A percentile compares a stretch with the other conserved stretches of the same genome.
phyloP scores from a whole-genome alignment of 2,888 invertebrate genomes.

The Tipula helvola region DNA sequence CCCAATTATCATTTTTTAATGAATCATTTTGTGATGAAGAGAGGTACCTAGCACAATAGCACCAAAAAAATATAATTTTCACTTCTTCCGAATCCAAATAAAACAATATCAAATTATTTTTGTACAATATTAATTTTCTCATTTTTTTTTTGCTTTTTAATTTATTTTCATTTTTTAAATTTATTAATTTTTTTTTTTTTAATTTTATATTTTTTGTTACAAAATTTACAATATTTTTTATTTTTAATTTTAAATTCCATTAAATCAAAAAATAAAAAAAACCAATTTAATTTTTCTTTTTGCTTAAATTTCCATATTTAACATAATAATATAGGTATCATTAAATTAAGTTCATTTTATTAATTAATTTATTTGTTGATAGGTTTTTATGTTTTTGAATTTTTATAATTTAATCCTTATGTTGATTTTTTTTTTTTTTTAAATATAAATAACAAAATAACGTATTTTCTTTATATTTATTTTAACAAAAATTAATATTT shows the following conservation, averaged over 20 bases:
- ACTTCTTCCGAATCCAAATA: background rate
- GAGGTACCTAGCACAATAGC: background rate
- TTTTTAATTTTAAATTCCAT: background rate
- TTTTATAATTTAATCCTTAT: background rate
- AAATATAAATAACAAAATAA: background rate
- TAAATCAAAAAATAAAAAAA: background rate
- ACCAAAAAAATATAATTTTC: background rate
- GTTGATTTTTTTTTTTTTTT: background rate
- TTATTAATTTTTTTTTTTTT: background rate
- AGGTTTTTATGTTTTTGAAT: background rate
- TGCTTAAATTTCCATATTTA: background rate
- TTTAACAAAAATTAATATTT: background rate
- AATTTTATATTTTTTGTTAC: background rate
- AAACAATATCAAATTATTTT: background rate
- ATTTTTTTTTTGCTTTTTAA: background rate
- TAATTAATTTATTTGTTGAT: background rate
- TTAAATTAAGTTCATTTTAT: background rate
- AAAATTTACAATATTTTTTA: slow-evolving; percentile 1
- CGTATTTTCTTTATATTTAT: background rate
- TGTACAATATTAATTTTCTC: background rate
- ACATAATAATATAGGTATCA: background rate
- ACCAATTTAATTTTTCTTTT: background rate
- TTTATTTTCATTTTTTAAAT: background rate
- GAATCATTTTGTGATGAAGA: no score
- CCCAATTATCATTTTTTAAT: no score